Base-by-base conservation (phyloP, 2,113 vertebrate genomes). In the Chaetodon trifascialis region DNA sequence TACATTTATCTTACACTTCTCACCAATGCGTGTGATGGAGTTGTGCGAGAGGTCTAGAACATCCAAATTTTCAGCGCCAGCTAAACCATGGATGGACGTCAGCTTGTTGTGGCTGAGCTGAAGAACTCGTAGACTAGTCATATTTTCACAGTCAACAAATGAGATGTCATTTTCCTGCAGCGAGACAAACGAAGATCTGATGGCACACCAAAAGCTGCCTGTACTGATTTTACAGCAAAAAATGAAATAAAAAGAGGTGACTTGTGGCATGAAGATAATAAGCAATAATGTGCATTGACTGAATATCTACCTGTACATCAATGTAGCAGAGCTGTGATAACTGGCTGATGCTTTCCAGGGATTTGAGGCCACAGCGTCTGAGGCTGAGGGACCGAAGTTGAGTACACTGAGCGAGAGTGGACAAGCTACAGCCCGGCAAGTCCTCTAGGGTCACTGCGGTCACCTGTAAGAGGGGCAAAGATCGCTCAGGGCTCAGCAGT, bases 11-110 rank as follows among this genome's bases (percentile, higher is more conserved):
- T 25, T 30, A 7, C 7, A 16, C 11, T 10, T 47, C 97, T 97
- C 94, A 99, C 98, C 96, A 65, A 99, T 95, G 86, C 96, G 95
- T 15, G 95, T 97, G 89, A 99, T 96, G 92, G 88, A 96, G 82
- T 99, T 99, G 88, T 96, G 87, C 1, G 98, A 99, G 46, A 99
- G 87, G 82, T 99, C 96, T 72, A 99, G 96, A 79, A 91, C 89
- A 6, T 88, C 90, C 59, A 99, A 86, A 90, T 95, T 96, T 77
- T 84, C 94, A 64, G 96, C 97, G n/a, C 94, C 96, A 54, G 91
- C 93, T 84, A 99, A 89, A 55, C 97, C 98, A 56, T 94, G 96
- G 86, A 98, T 85, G 71, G 96, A 97, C n/a, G 94, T 95, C 83
- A 99, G 93, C 17, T 86, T 89, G 88, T 99, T 99, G 89, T 93